Evolutionary conservation across 2,113 vertebrate genomes (phyloP).

Genomic region (Panthera tigris): DNA sequence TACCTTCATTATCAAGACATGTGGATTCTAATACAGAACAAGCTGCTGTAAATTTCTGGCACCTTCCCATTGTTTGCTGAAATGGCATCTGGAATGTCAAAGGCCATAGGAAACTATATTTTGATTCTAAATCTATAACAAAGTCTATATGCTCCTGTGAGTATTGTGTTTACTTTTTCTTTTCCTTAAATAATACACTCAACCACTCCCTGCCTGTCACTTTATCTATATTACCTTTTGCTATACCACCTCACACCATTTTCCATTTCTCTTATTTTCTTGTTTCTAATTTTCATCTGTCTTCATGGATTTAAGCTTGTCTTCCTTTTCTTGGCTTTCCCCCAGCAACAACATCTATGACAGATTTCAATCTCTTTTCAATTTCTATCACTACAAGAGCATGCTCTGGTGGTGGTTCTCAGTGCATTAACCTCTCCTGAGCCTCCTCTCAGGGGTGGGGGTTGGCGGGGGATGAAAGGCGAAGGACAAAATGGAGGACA

Average conservation of each 20-base stretch:
- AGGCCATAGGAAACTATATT: not conserved
- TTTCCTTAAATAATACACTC: not conserved
- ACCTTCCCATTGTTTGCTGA: not conserved
- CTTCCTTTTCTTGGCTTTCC: not conserved
- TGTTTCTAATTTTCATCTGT: slow-evolving; percentile 9
- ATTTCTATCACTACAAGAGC: not conserved
- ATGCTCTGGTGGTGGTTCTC: not conserved
- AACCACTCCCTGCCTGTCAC: fast-evolving
- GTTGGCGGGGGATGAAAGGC: too few relatives aligned
- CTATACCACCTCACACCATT: not conserved
- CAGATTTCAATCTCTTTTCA: slow-evolving; percentile 41
- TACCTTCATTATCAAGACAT: not conserved
- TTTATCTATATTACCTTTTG: not conserved
- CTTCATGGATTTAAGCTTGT: not conserved
- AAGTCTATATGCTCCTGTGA: not conserved
- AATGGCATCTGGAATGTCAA: not conserved
- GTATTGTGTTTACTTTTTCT: not conserved
- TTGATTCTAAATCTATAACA: not conserved
- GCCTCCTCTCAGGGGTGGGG: not conserved
- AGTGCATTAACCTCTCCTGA: not conserved
- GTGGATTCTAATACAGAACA: not conserved
- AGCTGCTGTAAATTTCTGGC: not conserved
- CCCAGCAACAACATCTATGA: not conserved
- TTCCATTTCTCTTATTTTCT: not conserved
- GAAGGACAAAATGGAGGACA: not conserved